These are phyloP conservation scores for Drosophila leonis DNA, from an alignment of 2,888 invertebrate species.

Conservation along the genomic window DNA sequence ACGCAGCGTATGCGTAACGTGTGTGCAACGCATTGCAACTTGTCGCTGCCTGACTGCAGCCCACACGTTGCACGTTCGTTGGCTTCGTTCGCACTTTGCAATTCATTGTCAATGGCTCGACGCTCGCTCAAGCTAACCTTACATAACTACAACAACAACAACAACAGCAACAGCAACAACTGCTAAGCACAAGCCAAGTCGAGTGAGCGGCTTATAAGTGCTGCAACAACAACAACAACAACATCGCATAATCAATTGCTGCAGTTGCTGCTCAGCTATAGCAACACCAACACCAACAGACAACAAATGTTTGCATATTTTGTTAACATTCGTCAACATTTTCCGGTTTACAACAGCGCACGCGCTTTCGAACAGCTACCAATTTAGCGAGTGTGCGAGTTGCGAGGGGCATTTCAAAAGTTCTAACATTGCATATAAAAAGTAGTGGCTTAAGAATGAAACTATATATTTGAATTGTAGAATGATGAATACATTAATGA, in stretches of 20 bases:
- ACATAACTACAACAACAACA: conserved; percentile 57
- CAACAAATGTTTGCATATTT: conserved; percentile 67
- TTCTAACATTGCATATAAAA: neutral
- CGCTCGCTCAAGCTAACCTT: conserved; percentile 60
- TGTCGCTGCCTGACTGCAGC: conserved; percentile 19
- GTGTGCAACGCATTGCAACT: conserved; percentile 32
- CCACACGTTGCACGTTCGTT: conserved; percentile 41
- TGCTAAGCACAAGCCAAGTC: conserved; percentile 24
- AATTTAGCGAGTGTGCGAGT: conserved; percentile 13
- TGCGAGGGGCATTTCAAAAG: conserved; percentile 20
- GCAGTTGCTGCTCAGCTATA: conserved; percentile 48
- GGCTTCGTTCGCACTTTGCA: conserved; percentile 52
- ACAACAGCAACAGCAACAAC: too few relatives aligned
- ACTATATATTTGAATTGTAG: neutral
- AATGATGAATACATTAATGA: neutral
- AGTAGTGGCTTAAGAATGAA: neutral
- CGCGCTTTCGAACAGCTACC: conserved; percentile 60
- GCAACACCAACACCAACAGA: conserved; percentile 36
- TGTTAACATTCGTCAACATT: conserved; percentile 70
- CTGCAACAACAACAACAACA: conserved; percentile 26
- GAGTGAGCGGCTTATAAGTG: conserved; percentile 48
- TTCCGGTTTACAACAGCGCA: conserved; percentile 66
- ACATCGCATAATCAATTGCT: conserved; percentile 65
- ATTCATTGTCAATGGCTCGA: conserved; percentile 77
- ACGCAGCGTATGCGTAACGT: conserved; percentile 71